Evolutionary conservation across 1,140 invertebrate genomes (phyloP).

Genomic region (Nylanderia fulva): DNA sequence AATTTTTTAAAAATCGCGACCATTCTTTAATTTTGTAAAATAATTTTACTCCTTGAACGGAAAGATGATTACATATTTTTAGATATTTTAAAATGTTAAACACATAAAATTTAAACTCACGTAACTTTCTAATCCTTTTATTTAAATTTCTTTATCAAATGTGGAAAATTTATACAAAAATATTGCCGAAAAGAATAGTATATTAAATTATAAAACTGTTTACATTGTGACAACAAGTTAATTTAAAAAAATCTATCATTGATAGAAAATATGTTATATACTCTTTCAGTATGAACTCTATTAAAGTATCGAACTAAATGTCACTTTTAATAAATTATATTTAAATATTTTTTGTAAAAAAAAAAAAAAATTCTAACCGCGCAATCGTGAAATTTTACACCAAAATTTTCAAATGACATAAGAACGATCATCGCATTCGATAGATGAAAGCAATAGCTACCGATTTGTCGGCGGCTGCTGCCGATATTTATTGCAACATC

Average conservation of each 20-base stretch:
- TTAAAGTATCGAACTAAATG: not conserved
- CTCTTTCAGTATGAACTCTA: not conserved
- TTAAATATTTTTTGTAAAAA: not conserved
- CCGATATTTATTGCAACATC: slow-evolving; percentile 62
- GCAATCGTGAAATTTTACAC: not conserved
- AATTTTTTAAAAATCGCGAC: slow-evolving; percentile 12
- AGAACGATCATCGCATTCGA: not conserved
- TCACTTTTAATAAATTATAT: not conserved
- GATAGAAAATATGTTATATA: not conserved
- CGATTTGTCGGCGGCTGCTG: slow-evolving; percentile 53
- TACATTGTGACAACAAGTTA: not conserved
- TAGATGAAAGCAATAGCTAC: slow-evolving; percentile 22
- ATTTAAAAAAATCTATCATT: not conserved
- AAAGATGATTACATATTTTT: not conserved
- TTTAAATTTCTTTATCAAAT: not conserved
- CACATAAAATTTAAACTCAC: not conserved
- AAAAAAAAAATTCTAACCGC: not conserved
- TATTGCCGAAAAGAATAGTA: not conserved
- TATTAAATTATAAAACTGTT: not conserved
- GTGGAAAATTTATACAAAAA: not conserved
- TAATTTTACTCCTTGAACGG: not conserved
- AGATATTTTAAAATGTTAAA: not conserved
- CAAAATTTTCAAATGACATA: not conserved
- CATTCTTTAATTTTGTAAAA: not conserved
- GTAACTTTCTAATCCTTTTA: not conserved